A percentile compares a stretch with the other conserved stretches of the same genome.
Conservation (phyloP, 2,113 vertebrate genomes). For the Zootoca vivipara region DNA sequence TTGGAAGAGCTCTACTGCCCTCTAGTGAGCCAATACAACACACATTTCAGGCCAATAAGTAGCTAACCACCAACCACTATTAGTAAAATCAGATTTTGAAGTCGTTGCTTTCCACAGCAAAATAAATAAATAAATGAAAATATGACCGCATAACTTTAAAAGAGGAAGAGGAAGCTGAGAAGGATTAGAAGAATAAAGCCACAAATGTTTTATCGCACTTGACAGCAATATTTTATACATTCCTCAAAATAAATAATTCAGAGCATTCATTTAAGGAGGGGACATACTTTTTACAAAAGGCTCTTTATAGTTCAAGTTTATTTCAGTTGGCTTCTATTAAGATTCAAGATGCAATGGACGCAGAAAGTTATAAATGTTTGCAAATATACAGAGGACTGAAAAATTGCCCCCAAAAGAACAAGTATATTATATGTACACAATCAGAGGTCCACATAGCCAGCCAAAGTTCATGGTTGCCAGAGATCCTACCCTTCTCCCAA, state of each 20-base stretch:
- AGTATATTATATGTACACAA: neutral
- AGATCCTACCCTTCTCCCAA: neutral
- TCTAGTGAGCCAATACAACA: slow-evolving; percentile 64
- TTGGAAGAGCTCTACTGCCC: slow-evolving; percentile 75
- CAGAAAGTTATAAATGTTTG: accelerated
- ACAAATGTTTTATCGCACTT: neutral
- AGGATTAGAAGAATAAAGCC: neutral
- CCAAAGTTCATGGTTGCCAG: neutral
- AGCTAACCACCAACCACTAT: neutral
- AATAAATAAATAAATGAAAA: neutral
- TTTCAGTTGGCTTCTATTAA: neutral
- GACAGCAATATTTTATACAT: neutral
- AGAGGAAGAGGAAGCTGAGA: neutral
- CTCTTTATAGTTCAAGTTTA: neutral
- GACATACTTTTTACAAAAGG: neutral
- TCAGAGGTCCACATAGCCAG: neutral
- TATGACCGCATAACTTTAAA: neutral
- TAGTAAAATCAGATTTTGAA: neutral
- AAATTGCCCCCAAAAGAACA: neutral
- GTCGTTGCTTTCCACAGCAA: neutral
- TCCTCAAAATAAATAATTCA: neutral
- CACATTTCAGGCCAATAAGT: neutral
- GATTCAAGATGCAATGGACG: neutral
- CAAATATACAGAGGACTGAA: neutral
- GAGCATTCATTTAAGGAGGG: neutral